phyloP scores from a whole-genome alignment of 2,888 invertebrate species.

The Ophion ellenae region DNA sequence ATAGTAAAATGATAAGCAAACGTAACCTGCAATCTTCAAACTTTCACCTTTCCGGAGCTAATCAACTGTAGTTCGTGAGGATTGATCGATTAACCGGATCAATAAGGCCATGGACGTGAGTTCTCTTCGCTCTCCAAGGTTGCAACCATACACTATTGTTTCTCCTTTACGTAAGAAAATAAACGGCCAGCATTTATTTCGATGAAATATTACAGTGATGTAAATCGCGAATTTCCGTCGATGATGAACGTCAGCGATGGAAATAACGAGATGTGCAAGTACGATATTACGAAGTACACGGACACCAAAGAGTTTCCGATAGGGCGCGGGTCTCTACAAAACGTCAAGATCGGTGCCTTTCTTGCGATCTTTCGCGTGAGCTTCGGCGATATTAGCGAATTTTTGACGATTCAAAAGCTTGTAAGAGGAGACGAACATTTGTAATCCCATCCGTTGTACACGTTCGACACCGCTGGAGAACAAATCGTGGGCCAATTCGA shows the following conservation, averaged over 20 bases:
- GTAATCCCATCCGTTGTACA: constrained; percentile 88
- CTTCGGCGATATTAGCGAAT: constrained; percentile 90
- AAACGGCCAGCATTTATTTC: constrained; percentile 53
- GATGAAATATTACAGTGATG: neutral
- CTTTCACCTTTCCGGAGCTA: too few relatives aligned
- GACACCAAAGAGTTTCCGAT: too few relatives aligned
- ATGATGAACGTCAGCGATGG: neutral
- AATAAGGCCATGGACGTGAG: neutral
- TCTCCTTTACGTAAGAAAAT: constrained; percentile 20
- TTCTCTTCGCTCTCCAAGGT: neutral
- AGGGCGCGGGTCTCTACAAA: constrained; percentile 56
- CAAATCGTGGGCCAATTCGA: constrained; percentile 94
- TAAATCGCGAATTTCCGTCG: neutral
- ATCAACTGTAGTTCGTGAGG: too few relatives aligned
- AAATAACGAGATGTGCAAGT: neutral
- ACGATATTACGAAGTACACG: neutral
- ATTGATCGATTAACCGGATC: neutral
- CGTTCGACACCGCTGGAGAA: constrained; percentile 90
- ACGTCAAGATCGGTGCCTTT: constrained; percentile 86
- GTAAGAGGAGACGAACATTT: constrained; percentile 90
- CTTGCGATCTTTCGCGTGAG: constrained; percentile 90
- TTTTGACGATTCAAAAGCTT: constrained; percentile 89
- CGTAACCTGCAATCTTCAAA: too few relatives aligned
- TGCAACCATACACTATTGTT: neutral
- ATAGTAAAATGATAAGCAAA: too few relatives aligned